Percentiles rank a stretch among this genome's conserved stretches.
These are phyloP conservation scores for Acipenser transmontanus DNA, from an alignment of 2,797 vertebrate genomes.

Conservation along the genomic window DNA sequence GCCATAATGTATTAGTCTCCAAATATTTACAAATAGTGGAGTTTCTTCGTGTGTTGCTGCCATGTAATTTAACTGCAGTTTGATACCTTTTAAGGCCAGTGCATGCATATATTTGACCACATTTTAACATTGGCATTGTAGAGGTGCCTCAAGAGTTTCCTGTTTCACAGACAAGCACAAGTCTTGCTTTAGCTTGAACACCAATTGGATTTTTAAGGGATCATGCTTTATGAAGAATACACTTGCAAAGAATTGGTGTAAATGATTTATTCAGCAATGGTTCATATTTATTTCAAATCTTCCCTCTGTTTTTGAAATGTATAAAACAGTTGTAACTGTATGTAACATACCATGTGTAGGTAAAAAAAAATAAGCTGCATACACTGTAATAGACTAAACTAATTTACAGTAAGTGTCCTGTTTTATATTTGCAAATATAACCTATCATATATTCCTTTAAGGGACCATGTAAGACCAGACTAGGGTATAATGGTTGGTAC, in stretches of 20 bases:
- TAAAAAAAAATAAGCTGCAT: constrained; percentile 25
- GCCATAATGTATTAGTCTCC: no score
- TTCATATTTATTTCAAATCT: constrained; percentile 47
- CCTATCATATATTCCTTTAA: constrained; percentile 30
- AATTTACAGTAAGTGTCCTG: constrained; percentile 6
- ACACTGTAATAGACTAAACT: constrained; percentile 8
- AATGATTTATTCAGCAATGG: constrained; percentile 42
- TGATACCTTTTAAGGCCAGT: no score
- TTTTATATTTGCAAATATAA: constrained; percentile 29
- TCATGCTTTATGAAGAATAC: constrained; percentile 39
- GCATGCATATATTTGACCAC: no score
- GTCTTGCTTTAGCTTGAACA: constrained; percentile 14
- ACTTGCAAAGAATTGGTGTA: constrained; percentile 25
- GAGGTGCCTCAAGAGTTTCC: no score
- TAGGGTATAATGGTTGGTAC: constrained; percentile 15
- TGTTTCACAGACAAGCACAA: background rate
- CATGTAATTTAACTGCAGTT: no score
- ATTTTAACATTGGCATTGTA: no score
- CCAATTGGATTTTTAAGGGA: constrained; percentile 30
- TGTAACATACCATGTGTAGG: constrained; percentile 23
- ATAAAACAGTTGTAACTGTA: constrained; percentile 24
- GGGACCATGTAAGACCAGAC: constrained; percentile 43
- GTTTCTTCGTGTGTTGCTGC: no score
- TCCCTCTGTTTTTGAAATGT: constrained; percentile 10
- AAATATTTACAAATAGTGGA: no score